A percentile compares a stretch with the other conserved stretches of the same genome.
These are phyloP conservation scores for Melikaiella ostensackeni DNA, from an alignment of 2,888 invertebrate species.

Conservation along the genomic window DNA sequence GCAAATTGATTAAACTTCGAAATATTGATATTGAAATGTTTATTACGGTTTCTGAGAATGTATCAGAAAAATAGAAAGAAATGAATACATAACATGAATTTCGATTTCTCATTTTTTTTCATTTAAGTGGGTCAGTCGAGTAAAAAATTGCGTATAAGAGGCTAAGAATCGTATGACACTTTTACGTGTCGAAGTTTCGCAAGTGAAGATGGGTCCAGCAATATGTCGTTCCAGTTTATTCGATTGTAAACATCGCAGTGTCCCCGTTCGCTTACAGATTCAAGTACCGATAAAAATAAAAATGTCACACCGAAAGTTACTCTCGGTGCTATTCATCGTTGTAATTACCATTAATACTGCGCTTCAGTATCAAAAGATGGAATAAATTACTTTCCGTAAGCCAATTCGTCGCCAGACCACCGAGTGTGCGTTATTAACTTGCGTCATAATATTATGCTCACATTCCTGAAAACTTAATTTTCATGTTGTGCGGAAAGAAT, in stretches of 20 bases:
- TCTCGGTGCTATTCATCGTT: constrained; percentile 12
- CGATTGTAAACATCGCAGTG: constrained; percentile 31
- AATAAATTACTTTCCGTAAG: constrained; percentile 32
- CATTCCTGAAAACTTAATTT: constrained; percentile 21
- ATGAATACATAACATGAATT: not conserved
- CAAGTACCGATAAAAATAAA: constrained; percentile 24
- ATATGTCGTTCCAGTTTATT: constrained; percentile 34
- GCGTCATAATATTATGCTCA: constrained; percentile 9
- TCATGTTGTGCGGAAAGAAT: not conserved
- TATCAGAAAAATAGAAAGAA: not conserved
- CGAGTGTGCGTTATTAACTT: constrained; percentile 21
- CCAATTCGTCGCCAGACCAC: constrained; percentile 33
- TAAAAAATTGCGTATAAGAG: constrained; percentile 14
- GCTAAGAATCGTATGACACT: constrained; percentile 24
- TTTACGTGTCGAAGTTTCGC: constrained; percentile 31
- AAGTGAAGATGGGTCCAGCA: constrained; percentile 33
- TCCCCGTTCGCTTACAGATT: constrained; percentile 18
- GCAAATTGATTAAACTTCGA: no score
- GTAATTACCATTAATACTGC: constrained; percentile 29
- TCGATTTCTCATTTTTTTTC: constrained; percentile 8
- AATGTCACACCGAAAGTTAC: constrained; percentile 30
- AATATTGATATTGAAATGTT: no score
- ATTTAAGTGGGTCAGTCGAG: constrained; percentile 13
- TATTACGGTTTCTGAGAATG: no score
- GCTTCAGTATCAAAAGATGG: not conserved